phyloP scores from a whole-genome alignment of 2,113 vertebrate genomes.

The Sander lucioperca region DNA sequence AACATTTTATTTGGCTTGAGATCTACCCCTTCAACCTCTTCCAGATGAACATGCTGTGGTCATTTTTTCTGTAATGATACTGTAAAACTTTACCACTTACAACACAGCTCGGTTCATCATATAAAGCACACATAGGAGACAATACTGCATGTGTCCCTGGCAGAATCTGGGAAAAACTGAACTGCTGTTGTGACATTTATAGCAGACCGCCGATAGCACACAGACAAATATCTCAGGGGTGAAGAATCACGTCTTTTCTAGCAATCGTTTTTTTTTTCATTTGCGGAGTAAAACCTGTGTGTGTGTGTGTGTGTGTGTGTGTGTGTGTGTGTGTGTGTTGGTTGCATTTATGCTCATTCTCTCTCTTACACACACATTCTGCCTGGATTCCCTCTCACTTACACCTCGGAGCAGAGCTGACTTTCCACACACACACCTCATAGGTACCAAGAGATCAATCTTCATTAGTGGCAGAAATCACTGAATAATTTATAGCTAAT shows the following conservation, averaged over 20 bases:
- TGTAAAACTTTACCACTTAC: constrained; percentile 9
- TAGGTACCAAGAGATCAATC: constrained; percentile 46
- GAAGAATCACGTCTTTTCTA: not conserved
- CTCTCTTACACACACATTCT: not conserved
- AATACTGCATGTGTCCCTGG: constrained; percentile 32
- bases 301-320: not conserved
- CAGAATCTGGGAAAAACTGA: not conserved
- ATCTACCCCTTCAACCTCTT: not conserved
- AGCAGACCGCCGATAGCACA: constrained; percentile 14
- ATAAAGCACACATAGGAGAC: constrained; percentile 30
- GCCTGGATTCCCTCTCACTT: constrained; percentile 56
- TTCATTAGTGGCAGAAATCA: constrained; percentile 70
- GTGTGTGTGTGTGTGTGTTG: too few species aligned
- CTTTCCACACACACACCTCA: constrained; percentile 17
- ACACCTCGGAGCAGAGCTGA: constrained; percentile 36
- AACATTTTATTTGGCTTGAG: not conserved
- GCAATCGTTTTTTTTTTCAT: not conserved
- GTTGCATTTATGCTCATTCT: not conserved
- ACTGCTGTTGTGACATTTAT: constrained; percentile 42
- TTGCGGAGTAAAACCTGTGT: constrained; percentile 9
- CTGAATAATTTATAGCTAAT: constrained; percentile 71
- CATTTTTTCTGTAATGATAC: not conserved
- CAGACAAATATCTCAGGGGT: constrained; percentile 14
- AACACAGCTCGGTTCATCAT: constrained; percentile 32
- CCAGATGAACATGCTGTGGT: not conserved